Evolutionary conservation across 2,113 vertebrate species (phyloP), one percentile per base, ranked within the genome.

Genomic region (Mesembrinibis cayennensis): DNA sequence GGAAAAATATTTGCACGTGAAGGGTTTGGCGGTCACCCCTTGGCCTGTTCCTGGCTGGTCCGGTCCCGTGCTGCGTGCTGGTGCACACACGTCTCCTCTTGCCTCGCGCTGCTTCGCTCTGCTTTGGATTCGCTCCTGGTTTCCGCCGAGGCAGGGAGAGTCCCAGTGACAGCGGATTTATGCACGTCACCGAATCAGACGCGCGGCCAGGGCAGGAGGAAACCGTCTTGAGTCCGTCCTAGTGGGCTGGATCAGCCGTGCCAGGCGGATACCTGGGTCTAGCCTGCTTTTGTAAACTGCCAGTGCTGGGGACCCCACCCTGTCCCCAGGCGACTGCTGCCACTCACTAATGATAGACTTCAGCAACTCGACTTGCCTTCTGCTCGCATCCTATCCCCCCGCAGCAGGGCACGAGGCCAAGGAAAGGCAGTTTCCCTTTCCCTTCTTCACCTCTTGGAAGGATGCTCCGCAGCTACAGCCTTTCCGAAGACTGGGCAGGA

Each of bases 41-140:
- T 2, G 6, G 38, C 30, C 47, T 10, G 22, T 63, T 63, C 32
- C 36, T 0, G 3, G 63, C 20, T 14, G 42, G 36, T 38, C 10
- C 1, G 25, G n/a, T 82, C 36, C 82, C 2, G 1, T 45, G 71
- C 65, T 30, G 78, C 0, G 16, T 59, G 65, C 17, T n/a, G 56
- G 44, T 11, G 29, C 8, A 4, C 10, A 14, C 71, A 29, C 9
- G 21, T 71, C 84, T 94, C 56, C 62, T 90, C 92, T 77, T 53
- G 86, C 56, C 82, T 92, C 2, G 0, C 2, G 0, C 0, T 2
- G 76, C 52, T 84, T 89, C 0, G 1, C n/a, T 73, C 77, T 19
- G 70, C 34, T 88, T 93, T 95, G 83, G 76, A 78, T 90, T 81
- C 0, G 1, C 71, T 95, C 93, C 87, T 86, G 86, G 67, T 89